These are phyloP conservation scores for Neoascia interrupta DNA, from an alignment of 2,888 invertebrate species.

Conservation along the genomic window DNA sequence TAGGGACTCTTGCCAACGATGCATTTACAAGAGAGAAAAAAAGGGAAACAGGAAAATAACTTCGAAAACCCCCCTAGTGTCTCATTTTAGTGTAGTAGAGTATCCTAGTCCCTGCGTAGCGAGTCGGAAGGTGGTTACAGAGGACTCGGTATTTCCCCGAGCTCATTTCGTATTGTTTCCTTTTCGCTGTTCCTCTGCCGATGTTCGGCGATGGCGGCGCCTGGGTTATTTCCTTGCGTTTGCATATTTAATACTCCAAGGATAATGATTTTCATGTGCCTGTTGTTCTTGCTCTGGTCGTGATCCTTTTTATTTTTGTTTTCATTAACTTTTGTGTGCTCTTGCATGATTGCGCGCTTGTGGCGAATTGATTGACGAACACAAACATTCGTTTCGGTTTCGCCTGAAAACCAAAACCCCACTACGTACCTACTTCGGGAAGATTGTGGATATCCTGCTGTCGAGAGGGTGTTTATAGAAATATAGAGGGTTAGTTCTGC, in stretches of 20 bases:
- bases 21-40: constrained; percentile 42
- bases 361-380: constrained; percentile 62
- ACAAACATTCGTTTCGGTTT: no score
- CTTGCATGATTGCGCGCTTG: constrained; percentile 65
- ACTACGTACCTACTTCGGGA: constrained; percentile 16
- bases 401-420: constrained; percentile 15
- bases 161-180: constrained; percentile 65
- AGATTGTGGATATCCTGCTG: constrained; percentile 31
- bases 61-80: constrained; percentile 30
- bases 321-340: constrained; percentile 66
- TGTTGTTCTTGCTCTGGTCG: constrained; percentile 26
- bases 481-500: not conserved
- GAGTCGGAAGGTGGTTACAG: no score
- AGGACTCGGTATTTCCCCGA: constrained; percentile 55
- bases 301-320: constrained; percentile 58
- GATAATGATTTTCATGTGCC: constrained; percentile 61
- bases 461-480: no score
- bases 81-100: no score
- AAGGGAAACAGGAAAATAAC: constrained; percentile 5
- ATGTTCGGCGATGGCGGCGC: constrained; percentile 15
- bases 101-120: not conserved
- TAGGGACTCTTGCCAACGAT: constrained; percentile 67
- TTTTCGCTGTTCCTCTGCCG: constrained; percentile 12
- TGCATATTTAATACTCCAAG: constrained; percentile 66
- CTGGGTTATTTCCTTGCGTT: constrained; percentile 54